Conservation (phyloP, 2,888 invertebrate genomes). For the Lasioglossum lativentre region DNA sequence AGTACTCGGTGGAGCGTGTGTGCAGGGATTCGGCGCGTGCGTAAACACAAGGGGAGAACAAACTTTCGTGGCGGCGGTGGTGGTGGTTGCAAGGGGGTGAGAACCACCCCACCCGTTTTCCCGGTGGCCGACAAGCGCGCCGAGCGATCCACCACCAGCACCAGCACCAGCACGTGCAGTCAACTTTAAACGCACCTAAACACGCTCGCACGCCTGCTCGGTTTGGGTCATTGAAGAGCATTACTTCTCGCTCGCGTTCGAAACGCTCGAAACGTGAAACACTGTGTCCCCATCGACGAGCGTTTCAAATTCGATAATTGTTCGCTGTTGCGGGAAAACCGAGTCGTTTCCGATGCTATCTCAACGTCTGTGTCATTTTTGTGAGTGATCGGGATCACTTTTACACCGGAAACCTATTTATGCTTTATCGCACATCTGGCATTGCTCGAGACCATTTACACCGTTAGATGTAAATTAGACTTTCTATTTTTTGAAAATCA, state of each 20-base stretch:
- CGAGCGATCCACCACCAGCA: slow-evolving; percentile 42
- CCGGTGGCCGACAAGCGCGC: slow-evolving; percentile 42
- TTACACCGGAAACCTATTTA: background rate
- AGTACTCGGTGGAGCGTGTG: slow-evolving; percentile 41
- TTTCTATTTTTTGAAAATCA: background rate
- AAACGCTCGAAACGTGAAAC: background rate
- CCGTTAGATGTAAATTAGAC: too few relatives aligned
- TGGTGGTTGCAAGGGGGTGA: slow-evolving; percentile 37
- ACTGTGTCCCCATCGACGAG: slow-evolving; percentile 2
- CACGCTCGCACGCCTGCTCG: slow-evolving; percentile 9
- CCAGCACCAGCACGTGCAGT: slow-evolving; percentile 48
- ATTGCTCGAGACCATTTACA: background rate
- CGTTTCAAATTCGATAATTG: slow-evolving; percentile 32
- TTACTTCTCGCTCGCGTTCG: slow-evolving; percentile 24
- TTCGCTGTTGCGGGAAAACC: slow-evolving; percentile 3
- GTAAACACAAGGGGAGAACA: slow-evolving; percentile 65
- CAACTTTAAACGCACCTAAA: slow-evolving; percentile 46
- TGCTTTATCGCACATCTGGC: background rate
- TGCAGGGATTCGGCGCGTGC: slow-evolving; percentile 65
- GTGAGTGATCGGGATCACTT: background rate
- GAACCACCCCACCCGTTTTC: slow-evolving; percentile 51
- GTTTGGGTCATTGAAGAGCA: slow-evolving; percentile 32
- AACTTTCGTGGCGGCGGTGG: slow-evolving; percentile 62
- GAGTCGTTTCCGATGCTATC: background rate
- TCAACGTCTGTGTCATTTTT: background rate